Conservation (phyloP, 2,797 vertebrate genomes). For the Hippopotamyrus pictus region DNA sequence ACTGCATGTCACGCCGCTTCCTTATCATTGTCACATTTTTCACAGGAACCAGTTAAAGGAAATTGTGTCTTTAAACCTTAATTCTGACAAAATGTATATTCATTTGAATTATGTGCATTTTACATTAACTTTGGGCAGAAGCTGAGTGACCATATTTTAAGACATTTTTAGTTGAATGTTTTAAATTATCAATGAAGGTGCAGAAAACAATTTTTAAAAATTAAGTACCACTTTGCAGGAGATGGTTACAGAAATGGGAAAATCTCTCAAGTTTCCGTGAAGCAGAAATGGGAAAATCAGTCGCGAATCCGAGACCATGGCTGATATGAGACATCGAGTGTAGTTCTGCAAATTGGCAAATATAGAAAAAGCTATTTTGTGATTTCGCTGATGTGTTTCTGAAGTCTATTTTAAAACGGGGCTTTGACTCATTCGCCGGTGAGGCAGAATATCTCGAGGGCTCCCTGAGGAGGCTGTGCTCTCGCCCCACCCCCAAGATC, state of each 20-base stretch:
- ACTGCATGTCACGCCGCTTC: not conserved
- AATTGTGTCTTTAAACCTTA: not conserved
- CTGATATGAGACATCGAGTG: not conserved
- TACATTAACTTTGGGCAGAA: conserved; percentile 3
- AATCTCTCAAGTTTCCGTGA: not conserved
- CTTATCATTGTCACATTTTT: not conserved
- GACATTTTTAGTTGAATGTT: not conserved
- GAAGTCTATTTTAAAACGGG: conserved; percentile 62
- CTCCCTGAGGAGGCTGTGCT: conserved; percentile 57
- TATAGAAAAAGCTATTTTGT: conserved; percentile 15
- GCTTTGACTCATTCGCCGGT: conserved; percentile 63
- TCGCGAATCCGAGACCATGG: not conserved
- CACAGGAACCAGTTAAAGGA: not conserved
- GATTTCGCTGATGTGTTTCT: conserved; percentile 30
- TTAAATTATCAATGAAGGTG: not conserved
- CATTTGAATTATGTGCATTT: not conserved
- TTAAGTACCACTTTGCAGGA: not conserved
- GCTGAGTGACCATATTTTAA: not conserved
- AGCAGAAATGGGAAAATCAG: conserved; percentile 5
- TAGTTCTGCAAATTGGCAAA: conserved; percentile 11
- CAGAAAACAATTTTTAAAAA: not conserved
- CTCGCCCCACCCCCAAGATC: conserved; percentile 15
- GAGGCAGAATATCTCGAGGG: conserved; percentile 58
- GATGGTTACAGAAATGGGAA: not conserved
- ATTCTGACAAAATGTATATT: not conserved